A percentile compares a stretch with the other conserved stretches of the same genome.
These are phyloP conservation scores for Pachycephala philippinensis DNA, from an alignment of 2,113 vertebrate genomes.

Conservation along the genomic window DNA sequence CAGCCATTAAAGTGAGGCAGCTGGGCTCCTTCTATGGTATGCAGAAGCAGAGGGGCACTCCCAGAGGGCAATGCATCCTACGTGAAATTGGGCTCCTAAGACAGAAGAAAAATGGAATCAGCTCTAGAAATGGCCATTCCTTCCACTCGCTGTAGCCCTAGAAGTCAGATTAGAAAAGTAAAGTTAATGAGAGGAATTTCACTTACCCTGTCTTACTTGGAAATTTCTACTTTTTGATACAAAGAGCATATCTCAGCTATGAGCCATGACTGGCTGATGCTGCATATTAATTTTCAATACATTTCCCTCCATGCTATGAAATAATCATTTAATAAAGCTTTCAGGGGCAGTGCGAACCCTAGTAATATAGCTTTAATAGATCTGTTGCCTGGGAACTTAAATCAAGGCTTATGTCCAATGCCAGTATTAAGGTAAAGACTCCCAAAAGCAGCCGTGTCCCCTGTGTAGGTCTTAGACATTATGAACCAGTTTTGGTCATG, in stretches of 20 bases:
- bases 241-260: not conserved
- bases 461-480: not conserved
- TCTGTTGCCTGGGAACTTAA: conserved; percentile 25
- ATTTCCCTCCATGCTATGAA: conserved; percentile 34
- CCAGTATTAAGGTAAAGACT: conserved; percentile 32
- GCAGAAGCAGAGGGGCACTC: not conserved
- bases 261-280: not conserved
- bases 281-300: conserved; percentile 39
- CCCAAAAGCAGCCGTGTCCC: not conserved
- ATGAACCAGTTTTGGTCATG: not conserved
- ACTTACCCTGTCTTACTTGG: not conserved
- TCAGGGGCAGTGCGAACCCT: conserved; percentile 34
- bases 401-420: conserved; percentile 37
- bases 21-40: not conserved
- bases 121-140: not conserved
- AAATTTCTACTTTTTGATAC: not conserved
- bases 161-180: not conserved
- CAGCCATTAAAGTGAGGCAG: not conserved
- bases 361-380: conserved; percentile 47
- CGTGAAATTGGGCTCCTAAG: fast-evolving
- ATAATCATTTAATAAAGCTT: conserved; percentile 56
- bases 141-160: not conserved
- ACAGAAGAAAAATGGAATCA: not conserved
- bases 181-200: not conserved
- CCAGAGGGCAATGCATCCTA: not conserved